Percentiles rank a stretch among this genome's conserved stretches.
phyloP scores from a whole-genome alignment of 1,140 invertebrate genomes.

The Dryas iulia region DNA sequence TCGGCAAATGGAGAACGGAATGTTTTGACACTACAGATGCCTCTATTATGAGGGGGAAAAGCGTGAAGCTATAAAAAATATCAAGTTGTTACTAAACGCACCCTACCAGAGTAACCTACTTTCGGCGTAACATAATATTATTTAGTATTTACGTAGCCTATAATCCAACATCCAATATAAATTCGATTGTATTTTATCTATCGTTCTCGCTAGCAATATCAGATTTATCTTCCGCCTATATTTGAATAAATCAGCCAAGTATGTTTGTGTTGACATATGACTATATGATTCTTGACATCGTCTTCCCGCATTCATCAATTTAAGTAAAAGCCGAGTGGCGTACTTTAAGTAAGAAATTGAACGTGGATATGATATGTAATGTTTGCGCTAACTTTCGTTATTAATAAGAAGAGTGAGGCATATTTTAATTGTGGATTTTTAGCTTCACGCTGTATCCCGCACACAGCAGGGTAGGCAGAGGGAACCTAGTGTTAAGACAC shows the following conservation, averaged over 20 bases:
- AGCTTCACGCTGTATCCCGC: too few relatives aligned
- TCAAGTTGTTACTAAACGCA: too few relatives aligned
- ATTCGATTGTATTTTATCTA: constrained; percentile 15
- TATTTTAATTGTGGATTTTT: too few relatives aligned
- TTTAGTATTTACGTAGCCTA: constrained; percentile 11
- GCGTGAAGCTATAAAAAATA: too few relatives aligned
- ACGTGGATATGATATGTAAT: constrained; percentile 1
- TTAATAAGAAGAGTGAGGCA: too few relatives aligned
- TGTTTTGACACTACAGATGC: too few relatives aligned
- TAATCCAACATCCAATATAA: constrained; percentile 22
- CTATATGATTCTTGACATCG: constrained; percentile 10
- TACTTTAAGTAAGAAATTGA: background rate
- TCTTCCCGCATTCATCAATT: background rate
- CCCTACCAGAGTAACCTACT: background rate
- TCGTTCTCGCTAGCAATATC: constrained; percentile 6
- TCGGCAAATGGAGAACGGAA: too few relatives aligned
- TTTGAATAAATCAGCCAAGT: constrained; percentile 24
- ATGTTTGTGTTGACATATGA: constrained; percentile 5
- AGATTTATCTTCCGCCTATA: constrained; percentile 19
- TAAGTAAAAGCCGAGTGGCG: background rate
- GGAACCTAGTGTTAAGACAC: too few relatives aligned
- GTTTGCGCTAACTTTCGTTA: background rate
- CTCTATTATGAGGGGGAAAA: too few relatives aligned
- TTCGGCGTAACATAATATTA: background rate
- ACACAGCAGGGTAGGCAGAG: too few relatives aligned